Evolutionary conservation across 2,797 vertebrate genomes (phyloP), one percentile per base, ranked within the genome.

Genomic region (Cygnus olor): DNA sequence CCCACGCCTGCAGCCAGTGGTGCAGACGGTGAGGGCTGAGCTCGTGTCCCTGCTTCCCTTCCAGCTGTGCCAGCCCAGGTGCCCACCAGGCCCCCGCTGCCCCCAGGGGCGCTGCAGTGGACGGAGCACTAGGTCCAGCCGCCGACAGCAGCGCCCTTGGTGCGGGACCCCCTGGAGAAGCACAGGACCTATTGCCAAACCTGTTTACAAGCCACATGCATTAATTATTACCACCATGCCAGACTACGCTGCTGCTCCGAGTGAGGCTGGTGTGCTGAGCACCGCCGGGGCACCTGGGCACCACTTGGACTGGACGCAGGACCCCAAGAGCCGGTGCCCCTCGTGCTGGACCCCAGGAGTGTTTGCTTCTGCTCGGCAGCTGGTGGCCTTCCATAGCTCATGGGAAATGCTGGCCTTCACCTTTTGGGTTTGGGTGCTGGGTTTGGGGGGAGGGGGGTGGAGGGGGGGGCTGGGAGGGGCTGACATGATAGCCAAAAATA

Each of bases 11-110:
- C 44, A 34, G n/a, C 63, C 51, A 53, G 58, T 7, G 10, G 34
- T 10, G 4, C 51, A 24, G 20, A 5, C 32, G 5, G 3, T 1
- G 0, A 22, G 53, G 28, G 5, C 66, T 82, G 25, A 64, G 9
- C 20, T 28, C 32, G 27, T 25, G 13, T 28, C 57, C 36, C 1
- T 2, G 30, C 25, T 91, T 63, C 14, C 14, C 34, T 96, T 91
- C 11, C 93, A 98, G 98, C 24, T 6, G 16, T 3, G 2, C 65
- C 81, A 9, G 80, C 63, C 12, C 58, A n/a, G 6, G 47, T 36
- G 3, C 65, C 92, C 47, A 49, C 34, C 16, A 12, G 28, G 4
- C 64, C 84, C 14, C 54, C 78, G 1, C 42, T 28, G 0, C 27
- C 85, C 22, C 38, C 0, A 4, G 73, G 40, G 14, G 57, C 28